Base-by-base conservation (phyloP, 2,113 vertebrate genomes). In the Catharus bicknelli region DNA sequence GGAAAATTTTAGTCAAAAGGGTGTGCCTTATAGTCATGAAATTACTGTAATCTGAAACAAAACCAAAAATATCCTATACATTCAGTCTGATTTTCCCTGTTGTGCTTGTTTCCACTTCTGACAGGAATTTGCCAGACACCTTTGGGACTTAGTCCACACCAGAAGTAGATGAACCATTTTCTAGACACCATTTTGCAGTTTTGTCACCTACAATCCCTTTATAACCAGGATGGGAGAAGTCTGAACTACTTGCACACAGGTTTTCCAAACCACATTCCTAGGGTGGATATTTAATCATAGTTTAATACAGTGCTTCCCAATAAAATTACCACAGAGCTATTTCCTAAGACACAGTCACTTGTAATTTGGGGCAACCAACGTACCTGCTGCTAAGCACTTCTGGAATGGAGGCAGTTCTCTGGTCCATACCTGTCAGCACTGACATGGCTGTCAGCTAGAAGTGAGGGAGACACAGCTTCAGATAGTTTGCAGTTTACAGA, bases 351-450 rank as follows among this genome's bases (percentile, higher is more conserved):
- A 67, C 0, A 4, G 6, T 23, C 22, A 26, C 5, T 23, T 21
- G 5, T 42, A 25, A 40, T 58, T 16, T 40, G 58, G 25, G 47
- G 54, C 70, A 93, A 58, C 12, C 29, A 89, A 90, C 91, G 18
- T 95, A 97, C 97, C 97, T 95, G 63, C 55, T 76, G 36, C 90
- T 94, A 64, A 97, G 91, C 42, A 97, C 36, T 68, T 97, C 96
- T 79, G 80, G 58, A 88, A 97, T 96, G 68, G 96, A 92, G 32
- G n/a, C 85, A 86, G 88, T 64, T 75, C 77, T 95, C 75, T 68
- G 70, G 13, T 93, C 83, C 88, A 73, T 11, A 40, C 58, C 42
- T 69, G 23, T 58, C 69, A 78, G 59, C n/a, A 47, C 9, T 1
- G 10, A 50, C 18, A 43, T 34, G 40, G 82, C 36, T 73, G 64